Percentiles rank a stretch among this genome's conserved stretches.
phyloP scores from a whole-genome alignment of 2,797 vertebrate genomes.

The Yasuhikotakia modesta region DNA sequence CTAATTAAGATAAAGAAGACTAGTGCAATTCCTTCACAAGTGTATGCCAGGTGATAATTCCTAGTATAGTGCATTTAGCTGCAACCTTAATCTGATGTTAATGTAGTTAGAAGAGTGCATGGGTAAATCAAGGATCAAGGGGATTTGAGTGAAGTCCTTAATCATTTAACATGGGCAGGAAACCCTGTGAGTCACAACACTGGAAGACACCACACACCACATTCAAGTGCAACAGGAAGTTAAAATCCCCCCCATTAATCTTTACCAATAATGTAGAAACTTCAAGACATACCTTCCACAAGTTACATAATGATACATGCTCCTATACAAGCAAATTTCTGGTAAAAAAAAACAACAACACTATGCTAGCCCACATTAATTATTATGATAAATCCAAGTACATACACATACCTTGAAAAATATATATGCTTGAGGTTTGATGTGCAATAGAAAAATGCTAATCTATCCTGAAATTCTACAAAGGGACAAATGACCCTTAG shows the following conservation, averaged over 20 bases:
- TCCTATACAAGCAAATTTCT: too few relatives aligned
- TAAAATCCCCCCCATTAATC: conserved; percentile 3
- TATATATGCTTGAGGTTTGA: neutral
- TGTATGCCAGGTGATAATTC: conserved; percentile 32
- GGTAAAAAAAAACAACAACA: too few relatives aligned
- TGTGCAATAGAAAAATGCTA: neutral
- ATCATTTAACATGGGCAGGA: conserved; percentile 48
- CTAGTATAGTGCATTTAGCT: conserved; percentile 56
- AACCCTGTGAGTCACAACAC: conserved; percentile 42
- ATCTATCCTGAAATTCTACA: neutral
- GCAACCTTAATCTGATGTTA: conserved; percentile 64
- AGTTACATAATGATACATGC: too few relatives aligned
- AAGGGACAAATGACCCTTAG: neutral
- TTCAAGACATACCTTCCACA: neutral
- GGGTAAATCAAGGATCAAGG: conserved; percentile 11
- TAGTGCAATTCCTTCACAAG: neutral
- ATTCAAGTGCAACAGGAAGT: neutral
- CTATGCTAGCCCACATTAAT: too few relatives aligned
- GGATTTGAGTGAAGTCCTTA: conserved; percentile 39
- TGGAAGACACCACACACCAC: neutral
- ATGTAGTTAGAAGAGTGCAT: conserved; percentile 34
- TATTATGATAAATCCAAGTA: too few relatives aligned
- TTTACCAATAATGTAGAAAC: neutral
- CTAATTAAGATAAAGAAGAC: neutral
- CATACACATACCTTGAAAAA: too few relatives aligned